Base-by-base conservation (phyloP, 2,113 vertebrate genomes). In the Aegotheles bennettii region DNA sequence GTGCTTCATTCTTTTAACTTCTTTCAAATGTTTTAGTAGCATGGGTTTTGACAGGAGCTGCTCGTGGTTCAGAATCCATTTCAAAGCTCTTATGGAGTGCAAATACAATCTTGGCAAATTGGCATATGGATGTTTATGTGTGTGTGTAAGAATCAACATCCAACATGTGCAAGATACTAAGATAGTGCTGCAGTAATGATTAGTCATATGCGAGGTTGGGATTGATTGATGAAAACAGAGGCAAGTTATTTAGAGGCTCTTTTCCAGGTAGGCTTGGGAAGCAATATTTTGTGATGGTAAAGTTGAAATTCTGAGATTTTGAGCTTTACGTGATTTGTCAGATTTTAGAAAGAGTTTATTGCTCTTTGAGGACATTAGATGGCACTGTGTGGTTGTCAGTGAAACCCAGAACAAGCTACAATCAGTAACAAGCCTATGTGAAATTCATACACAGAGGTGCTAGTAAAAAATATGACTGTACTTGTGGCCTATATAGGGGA, bases 321-420 rank as follows among this genome's bases (percentile, higher is more conserved):
- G 20, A 16, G 5, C n/a, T 87, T 78, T 15, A 33, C 13, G 16
- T 35, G 8, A 48, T 50, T 59, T 17, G 31, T 74, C 10, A 61
- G 24, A 51, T n/a, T 89, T 88, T 67, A 40, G 45, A 60, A 68
- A 48, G 20, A 16, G 28, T 42, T 33, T 48, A n/a, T 48, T 92
- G 25, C 90, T 53, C 51, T 70, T 64, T 60, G 33, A 53, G 83
- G 51, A 87, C 88, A 59, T 35, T 23, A 95, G 94, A 28, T 90
- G 94, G 82, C 90, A 36, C 85, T 95, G 57, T 71, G 50, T 56
- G 29, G 33, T n/a, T 70, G n/a, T 70, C 11, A 5, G 28, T 71
- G 47, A 77, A 86, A 47, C 45, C 16, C 65, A 9, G 25, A 73
- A 83, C 42, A 35, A 57, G 17, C 35, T 48, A 21, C 20, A 28